These are phyloP conservation scores for Papilio polytes DNA, from an alignment of 1,140 invertebrate genomes.

Conservation along the genomic window DNA sequence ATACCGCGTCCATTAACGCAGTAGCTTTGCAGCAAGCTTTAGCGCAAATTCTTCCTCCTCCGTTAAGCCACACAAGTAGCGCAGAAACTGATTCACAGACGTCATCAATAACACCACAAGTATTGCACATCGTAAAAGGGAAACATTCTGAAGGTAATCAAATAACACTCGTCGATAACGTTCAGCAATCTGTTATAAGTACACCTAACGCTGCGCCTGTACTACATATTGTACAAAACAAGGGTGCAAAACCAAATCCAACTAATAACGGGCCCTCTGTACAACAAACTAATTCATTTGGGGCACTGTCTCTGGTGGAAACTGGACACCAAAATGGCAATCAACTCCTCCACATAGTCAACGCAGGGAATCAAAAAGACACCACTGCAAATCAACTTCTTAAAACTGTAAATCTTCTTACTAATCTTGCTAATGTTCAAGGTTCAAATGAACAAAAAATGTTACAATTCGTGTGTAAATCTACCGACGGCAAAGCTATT, in stretches of 20 bases:
- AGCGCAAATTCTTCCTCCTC: slow-evolving; percentile 79
- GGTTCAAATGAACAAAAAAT: slow-evolving; percentile 82
- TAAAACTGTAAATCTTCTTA: slow-evolving; percentile 81
- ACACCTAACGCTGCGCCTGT: slow-evolving; percentile 71
- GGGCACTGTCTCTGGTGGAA: slow-evolving; percentile 77
- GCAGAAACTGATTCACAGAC: slow-evolving; percentile 63
- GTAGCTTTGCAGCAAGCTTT: slow-evolving; percentile 80
- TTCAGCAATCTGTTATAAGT: slow-evolving; percentile 75
- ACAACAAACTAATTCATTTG: slow-evolving; percentile 68
- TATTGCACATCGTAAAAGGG: slow-evolving; percentile 82
- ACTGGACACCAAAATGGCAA: slow-evolving; percentile 75
- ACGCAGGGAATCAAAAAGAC: slow-evolving; percentile 73
- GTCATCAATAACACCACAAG: slow-evolving; percentile 65
- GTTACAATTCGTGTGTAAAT: slow-evolving; percentile 85
- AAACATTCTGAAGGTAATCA: slow-evolving; percentile 75
- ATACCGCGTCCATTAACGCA: slow-evolving; percentile 72
- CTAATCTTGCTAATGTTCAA: slow-evolving; percentile 79
- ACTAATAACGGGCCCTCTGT: slow-evolving; percentile 54
- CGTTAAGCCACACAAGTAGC: slow-evolving; percentile 72
- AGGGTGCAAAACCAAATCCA: slow-evolving; percentile 52
- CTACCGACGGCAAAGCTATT: slow-evolving; percentile 83
- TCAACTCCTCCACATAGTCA: slow-evolving; percentile 81
- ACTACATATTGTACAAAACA: slow-evolving; percentile 81
- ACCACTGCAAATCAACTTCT: slow-evolving; percentile 70
- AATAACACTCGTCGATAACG: slow-evolving; percentile 75